These are phyloP conservation scores for Heterocephalus glaber DNA, from an alignment of 2,113 vertebrate genomes.

Conservation along the genomic window DNA sequence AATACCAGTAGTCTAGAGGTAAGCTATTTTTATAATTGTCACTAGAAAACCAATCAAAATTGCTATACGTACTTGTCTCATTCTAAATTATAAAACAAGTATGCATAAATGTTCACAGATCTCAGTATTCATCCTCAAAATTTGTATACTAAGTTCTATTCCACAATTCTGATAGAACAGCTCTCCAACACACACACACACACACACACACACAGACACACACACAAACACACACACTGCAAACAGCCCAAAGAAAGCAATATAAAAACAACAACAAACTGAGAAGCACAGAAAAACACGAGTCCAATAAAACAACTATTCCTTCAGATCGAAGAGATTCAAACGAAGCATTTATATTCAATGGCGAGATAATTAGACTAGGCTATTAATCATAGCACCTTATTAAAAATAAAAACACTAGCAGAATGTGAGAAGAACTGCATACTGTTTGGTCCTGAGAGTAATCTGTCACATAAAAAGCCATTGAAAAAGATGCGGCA, in stretches of 20 bases:
- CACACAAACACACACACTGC: background rate
- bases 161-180: conserved; percentile 7
- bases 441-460: conserved; percentile 45
- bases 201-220: no score
- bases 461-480: conserved; percentile 54
- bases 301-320: conserved; percentile 62
- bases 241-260: conserved; percentile 57
- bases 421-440: conserved; percentile 15
- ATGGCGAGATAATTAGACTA: conserved; percentile 30
- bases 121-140: conserved; percentile 52
- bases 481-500: conserved; percentile 23
- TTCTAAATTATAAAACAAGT: conserved; percentile 21
- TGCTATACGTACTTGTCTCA: background rate
- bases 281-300: conserved; percentile 49
- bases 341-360: conserved; percentile 61
- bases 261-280: background rate
- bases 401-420: conserved; percentile 67
- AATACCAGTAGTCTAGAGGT: background rate
- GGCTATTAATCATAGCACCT: conserved; percentile 59
- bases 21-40: background rate
- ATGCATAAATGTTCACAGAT: background rate
- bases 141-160: conserved; percentile 42
- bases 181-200: no score
- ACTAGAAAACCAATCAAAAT: background rate
- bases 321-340: conserved; percentile 47